These are phyloP conservation scores for Pantherophis guttatus DNA, from an alignment of 2,113 vertebrate genomes.

Conservation along the genomic window DNA sequence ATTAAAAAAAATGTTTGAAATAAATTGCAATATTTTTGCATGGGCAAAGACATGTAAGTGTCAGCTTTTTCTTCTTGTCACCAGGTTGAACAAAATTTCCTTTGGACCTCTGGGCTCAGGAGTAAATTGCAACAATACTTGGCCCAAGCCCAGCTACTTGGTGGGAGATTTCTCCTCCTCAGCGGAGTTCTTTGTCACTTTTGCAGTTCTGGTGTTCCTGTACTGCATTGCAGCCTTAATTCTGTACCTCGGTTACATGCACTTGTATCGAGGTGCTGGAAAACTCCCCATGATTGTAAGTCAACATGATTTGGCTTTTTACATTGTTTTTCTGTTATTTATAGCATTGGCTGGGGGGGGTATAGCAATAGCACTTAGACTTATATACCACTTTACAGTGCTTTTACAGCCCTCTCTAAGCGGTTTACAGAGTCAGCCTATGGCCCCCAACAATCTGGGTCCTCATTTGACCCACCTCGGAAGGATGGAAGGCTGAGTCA, in stretches of 20 bases:
- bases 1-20: too few relatives aligned
- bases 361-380: too few relatives aligned
- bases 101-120: constrained; percentile 41
- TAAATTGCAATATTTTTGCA: neutral
- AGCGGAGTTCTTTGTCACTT: constrained; percentile 75
- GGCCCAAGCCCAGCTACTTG: constrained; percentile 46
- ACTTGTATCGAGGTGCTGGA: constrained; percentile 76
- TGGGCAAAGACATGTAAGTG: neutral
- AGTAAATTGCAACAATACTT: constrained; percentile 56
- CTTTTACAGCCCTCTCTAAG: too few relatives aligned
- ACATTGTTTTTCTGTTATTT: neutral
- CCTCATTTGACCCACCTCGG: too few relatives aligned
- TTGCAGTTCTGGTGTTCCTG: constrained; percentile 75
- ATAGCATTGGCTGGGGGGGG: too few relatives aligned
- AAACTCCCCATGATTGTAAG: constrained; percentile 79
- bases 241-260: constrained; percentile 79
- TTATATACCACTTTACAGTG: too few relatives aligned
- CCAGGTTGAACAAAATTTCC: constrained; percentile 66
- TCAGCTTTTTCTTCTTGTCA: accelerated
- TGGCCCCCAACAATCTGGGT: too few relatives aligned
- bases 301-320: neutral
- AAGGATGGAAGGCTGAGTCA: too few relatives aligned
- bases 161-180: constrained; percentile 75
- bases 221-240: constrained; percentile 75
- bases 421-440: too few relatives aligned